phyloP scores from a whole-genome alignment of 2,888 invertebrate species.

The Clusia tigrina region DNA sequence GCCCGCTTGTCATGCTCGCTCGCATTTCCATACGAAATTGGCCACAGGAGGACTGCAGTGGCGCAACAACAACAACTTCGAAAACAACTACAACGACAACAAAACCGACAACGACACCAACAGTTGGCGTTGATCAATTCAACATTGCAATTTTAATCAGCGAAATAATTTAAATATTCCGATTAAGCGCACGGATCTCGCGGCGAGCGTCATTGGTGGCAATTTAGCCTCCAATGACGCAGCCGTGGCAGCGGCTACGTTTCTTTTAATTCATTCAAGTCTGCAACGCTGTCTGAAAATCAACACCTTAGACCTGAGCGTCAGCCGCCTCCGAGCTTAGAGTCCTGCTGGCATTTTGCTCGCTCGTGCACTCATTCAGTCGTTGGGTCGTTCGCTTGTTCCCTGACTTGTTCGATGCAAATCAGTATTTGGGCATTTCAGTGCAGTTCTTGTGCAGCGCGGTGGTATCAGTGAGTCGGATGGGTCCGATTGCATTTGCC shows the following conservation, averaged over 20 bases:
- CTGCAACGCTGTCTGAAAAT: neutral
- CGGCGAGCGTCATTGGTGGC: neutral
- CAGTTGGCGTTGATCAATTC: neutral
- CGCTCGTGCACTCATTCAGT: too few species aligned
- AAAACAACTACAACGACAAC: neutral
- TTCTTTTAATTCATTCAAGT: conserved; percentile 9
- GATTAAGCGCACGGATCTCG: conserved; percentile 46
- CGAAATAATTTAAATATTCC: conserved; percentile 62
- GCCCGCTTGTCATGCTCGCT: too few species aligned
- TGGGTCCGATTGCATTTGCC: conserved; percentile 51
- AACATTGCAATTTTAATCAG: conserved; percentile 56
- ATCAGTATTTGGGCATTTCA: neutral
- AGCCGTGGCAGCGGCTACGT: neutral
- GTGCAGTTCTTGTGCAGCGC: neutral
- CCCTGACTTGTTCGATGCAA: neutral
- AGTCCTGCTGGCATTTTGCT: neutral
- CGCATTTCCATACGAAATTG: neutral
- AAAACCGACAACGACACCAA: neutral
- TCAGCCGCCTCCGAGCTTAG: too few species aligned
- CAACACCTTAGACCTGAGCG: too few species aligned
- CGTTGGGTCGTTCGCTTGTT: neutral
- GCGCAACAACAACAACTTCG: neutral
- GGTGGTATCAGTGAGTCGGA: conserved; percentile 45
- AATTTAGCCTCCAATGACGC: too few species aligned
- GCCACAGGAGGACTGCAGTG: neutral